Evolutionary conservation across 2,888 invertebrate genomes (phyloP).

Genomic region (Syritta pipiens): DNA sequence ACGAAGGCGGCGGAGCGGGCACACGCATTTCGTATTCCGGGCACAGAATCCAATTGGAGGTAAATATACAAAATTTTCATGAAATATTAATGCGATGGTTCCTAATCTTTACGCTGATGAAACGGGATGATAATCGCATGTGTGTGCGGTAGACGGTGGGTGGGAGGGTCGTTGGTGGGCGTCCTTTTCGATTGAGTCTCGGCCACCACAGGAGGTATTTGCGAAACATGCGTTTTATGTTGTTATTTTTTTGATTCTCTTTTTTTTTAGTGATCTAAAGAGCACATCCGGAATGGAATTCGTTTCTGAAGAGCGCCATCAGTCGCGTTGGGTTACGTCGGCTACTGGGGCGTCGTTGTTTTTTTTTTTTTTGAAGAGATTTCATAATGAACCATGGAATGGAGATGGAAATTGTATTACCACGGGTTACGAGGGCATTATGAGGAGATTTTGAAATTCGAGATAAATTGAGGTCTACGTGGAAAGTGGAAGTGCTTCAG

Average conservation of each 20-base stretch:
- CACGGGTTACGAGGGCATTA: constrained; percentile 44
- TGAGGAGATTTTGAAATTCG: constrained; percentile 23
- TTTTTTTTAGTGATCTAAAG: too few relatives aligned
- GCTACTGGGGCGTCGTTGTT: background rate
- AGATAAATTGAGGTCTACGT: constrained; percentile 41
- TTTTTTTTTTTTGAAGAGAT: constrained; percentile 22
- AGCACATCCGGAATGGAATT: constrained; percentile 26
- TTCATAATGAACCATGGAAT: constrained; percentile 40
- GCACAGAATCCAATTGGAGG: constrained; percentile 75
- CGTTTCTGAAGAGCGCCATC: constrained; percentile 1
- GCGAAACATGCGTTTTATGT: constrained; percentile 60
- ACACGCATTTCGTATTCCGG: constrained; percentile 71
- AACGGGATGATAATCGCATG: constrained; percentile 64
- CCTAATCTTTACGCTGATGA: constrained; percentile 68
- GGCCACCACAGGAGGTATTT: constrained; percentile 15
- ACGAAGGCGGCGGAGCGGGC: background rate
- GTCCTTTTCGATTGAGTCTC: background rate
- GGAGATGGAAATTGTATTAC: constrained; percentile 33
- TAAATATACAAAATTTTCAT: constrained; percentile 74
- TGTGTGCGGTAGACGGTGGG: constrained; percentile 11
- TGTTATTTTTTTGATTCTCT: too few relatives aligned
- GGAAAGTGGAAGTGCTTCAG: constrained; percentile 27
- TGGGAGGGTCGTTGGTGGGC: background rate
- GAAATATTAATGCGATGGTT: constrained; percentile 73
- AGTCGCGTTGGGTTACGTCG: constrained; percentile 15